Conservation (phyloP, 2,888 invertebrate genomes). For the Apodemia duryi region DNA sequence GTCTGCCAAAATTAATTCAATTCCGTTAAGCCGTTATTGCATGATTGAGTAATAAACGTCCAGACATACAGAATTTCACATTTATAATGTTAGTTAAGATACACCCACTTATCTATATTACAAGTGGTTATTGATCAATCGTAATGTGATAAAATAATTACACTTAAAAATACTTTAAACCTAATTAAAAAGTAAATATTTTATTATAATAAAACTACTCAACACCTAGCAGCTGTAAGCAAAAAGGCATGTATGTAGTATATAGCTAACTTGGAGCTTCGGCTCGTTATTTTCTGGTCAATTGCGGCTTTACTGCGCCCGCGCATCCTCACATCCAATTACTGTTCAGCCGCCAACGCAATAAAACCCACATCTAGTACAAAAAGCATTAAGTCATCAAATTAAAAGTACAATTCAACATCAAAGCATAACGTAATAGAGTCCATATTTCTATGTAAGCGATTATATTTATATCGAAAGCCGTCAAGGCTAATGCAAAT, state of each 20-base stretch:
- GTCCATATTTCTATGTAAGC: conserved; percentile 23
- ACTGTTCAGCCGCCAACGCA: conserved; percentile 72
- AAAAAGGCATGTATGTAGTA: conserved; percentile 51
- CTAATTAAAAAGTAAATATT: conserved; percentile 37
- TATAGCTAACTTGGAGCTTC: conserved; percentile 49
- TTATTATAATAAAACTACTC: conserved; percentile 46
- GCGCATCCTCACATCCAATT: conserved; percentile 78
- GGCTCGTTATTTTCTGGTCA: conserved; percentile 79
- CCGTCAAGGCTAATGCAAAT: conserved; percentile 59
- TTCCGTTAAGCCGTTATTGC: too few relatives aligned
- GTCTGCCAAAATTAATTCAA: too few relatives aligned
- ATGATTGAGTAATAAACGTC: too few relatives aligned
- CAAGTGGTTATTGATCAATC: not conserved
- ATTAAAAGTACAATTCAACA: conserved; percentile 31
- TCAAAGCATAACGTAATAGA: conserved; percentile 21
- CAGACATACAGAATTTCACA: too few relatives aligned
- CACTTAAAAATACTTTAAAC: conserved; percentile 35
- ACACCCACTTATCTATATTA: not conserved
- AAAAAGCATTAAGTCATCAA: conserved; percentile 39
- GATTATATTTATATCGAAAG: conserved; percentile 27
- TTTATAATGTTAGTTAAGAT: too few relatives aligned
- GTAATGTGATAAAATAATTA: conserved; percentile 16
- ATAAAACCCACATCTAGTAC: conserved; percentile 49
- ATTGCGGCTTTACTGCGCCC: conserved; percentile 76
- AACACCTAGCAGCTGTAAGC: conserved; percentile 65